Evolutionary conservation across 1,140 invertebrate species (phyloP).

Genomic region (Proales similis): DNA sequence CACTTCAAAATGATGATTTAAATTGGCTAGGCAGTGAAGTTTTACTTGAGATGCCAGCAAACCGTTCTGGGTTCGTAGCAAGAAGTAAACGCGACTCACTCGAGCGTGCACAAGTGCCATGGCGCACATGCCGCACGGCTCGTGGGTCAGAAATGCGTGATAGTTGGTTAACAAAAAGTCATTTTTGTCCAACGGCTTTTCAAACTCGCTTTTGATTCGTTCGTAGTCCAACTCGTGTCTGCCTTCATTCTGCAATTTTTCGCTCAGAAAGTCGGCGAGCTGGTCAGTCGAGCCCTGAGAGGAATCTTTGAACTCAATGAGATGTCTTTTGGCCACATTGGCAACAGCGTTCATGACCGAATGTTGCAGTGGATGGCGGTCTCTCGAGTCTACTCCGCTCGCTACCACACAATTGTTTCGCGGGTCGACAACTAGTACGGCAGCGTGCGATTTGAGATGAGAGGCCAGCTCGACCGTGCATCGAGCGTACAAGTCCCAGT

Average conservation of each 20-base stretch:
- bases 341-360: constrained; percentile 14
- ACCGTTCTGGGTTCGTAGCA: constrained; percentile 6
- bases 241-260: neutral
- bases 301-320: neutral
- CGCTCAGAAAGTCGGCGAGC: neutral
- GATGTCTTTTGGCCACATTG: constrained; percentile 7
- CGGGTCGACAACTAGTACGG: constrained; percentile 18
- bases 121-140: constrained; percentile 36
- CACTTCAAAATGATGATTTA: constrained; percentile 31
- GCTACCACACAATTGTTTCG: constrained; percentile 11
- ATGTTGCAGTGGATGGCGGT: constrained; percentile 28
- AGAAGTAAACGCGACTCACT: constrained; percentile 15
- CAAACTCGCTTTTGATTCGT: neutral
- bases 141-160: constrained; percentile 31
- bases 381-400: constrained; percentile 15
- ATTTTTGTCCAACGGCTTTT: constrained; percentile 12
- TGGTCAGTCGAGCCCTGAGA: neutral
- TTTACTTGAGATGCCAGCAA: constrained; percentile 7
- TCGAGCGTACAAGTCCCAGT: constrained; percentile 17
- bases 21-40: constrained; percentile 18
- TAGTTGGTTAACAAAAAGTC: constrained; percentile 34
- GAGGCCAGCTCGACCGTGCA: neutral
- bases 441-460: neutral
- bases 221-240: neutral
- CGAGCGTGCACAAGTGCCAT: constrained; percentile 37